Evolutionary conservation across 2,113 vertebrate species (phyloP).

Genomic region (Ptilonorhynchus violaceus): DNA sequence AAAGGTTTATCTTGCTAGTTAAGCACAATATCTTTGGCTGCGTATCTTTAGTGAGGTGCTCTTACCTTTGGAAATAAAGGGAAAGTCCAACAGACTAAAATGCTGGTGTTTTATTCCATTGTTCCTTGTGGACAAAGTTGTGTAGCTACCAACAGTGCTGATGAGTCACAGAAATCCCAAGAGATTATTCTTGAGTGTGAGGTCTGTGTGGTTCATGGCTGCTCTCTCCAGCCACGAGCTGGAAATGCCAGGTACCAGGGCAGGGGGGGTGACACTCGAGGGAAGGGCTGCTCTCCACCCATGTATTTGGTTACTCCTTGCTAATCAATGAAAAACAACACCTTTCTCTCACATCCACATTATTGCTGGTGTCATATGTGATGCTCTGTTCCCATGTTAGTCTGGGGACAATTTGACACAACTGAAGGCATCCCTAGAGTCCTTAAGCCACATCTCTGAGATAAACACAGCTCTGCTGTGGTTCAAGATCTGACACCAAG

Average conservation of each 20-base stretch:
- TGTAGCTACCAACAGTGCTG: background rate
- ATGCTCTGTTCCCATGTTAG: background rate
- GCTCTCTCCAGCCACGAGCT: background rate
- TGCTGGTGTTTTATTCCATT: background rate
- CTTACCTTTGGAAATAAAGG: background rate
- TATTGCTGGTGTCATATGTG: background rate
- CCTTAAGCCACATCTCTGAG: background rate
- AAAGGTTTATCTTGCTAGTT: background rate
- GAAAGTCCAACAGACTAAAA: background rate
- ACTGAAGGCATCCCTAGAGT: background rate
- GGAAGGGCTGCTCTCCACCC: background rate
- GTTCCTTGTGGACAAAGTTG: background rate
- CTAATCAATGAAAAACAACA: background rate
- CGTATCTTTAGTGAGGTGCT: background rate
- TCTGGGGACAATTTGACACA: background rate
- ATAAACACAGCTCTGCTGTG: background rate
- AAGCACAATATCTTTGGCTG: background rate
- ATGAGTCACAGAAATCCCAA: background rate
- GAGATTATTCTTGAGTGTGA: background rate
- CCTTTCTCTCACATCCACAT: background rate
- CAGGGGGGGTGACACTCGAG: background rate
- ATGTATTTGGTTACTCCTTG: background rate
- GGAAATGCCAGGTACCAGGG: background rate
- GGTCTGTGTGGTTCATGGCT: background rate
- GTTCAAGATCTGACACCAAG: background rate